These are phyloP conservation scores for Diaperis boleti DNA, from an alignment of 2,888 invertebrate species.

Conservation along the genomic window DNA sequence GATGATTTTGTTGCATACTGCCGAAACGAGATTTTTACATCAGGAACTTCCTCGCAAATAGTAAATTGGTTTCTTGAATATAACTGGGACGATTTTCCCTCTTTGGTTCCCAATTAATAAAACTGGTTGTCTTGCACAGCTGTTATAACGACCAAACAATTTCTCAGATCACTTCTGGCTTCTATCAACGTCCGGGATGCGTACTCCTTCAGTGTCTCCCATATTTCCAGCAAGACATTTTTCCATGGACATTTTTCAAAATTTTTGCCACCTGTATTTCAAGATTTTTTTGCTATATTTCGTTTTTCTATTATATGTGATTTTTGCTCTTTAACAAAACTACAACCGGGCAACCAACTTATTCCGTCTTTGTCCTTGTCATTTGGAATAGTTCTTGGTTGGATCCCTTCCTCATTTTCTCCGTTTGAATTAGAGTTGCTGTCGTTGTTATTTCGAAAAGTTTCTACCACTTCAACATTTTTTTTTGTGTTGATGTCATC, in stretches of 20 bases:
- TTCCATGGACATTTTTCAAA: no score
- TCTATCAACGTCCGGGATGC: constrained; percentile 1
- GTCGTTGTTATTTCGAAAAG: no score
- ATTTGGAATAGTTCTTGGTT: no score
- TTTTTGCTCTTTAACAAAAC: background rate
- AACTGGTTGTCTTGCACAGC: background rate
- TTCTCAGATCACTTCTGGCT: background rate
- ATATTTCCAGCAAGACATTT: no score
- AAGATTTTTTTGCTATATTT: background rate
- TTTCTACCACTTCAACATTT: no score
- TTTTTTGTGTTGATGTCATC: background rate
- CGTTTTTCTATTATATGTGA: constrained; percentile 4
- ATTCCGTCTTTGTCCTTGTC: constrained; percentile 4
- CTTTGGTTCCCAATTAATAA: constrained; percentile 2
- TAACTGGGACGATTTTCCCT: background rate
- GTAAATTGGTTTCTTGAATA: background rate
- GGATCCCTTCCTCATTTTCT: no score
- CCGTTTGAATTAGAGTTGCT: no score
- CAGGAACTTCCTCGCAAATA: constrained; percentile 8
- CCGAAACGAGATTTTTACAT: constrained; percentile 2
- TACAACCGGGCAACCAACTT: constrained; percentile 2
- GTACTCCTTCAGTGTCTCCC: background rate
- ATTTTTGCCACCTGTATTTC: constrained; percentile 4
- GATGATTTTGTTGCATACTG: background rate
- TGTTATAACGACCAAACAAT: background rate